These are phyloP conservation scores for Paramisgurnus dabryanus DNA, from an alignment of 2,113 vertebrate species.

Conservation along the genomic window DNA sequence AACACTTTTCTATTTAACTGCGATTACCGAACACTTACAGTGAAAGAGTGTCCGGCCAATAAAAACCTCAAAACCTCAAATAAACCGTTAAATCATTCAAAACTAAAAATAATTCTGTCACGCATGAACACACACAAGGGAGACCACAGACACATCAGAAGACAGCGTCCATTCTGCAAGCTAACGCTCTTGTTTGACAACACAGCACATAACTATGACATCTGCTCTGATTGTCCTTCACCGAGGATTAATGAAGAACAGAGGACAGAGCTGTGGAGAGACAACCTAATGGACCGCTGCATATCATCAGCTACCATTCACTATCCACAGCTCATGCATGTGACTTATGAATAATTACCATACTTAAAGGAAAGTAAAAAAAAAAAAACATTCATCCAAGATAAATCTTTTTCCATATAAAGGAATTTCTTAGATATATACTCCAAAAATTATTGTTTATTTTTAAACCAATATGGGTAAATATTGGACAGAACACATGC, in stretches of 20 bases:
- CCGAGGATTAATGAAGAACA: neutral
- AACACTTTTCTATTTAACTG: conserved; percentile 1
- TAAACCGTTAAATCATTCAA: neutral
- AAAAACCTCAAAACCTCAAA: neutral
- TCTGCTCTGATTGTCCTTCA: conserved; percentile 1
- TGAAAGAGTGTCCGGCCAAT: neutral
- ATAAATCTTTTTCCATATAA: conserved; percentile 27
- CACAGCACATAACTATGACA: neutral
- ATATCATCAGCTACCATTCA: neutral
- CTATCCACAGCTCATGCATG: conserved; percentile 11
- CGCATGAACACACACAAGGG: neutral
- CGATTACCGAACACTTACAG: neutral
- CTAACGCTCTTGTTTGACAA: conserved; percentile 7
- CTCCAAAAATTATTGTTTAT: too few relatives aligned
- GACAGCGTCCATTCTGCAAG: neutral
- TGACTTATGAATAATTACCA: conserved; percentile 51
- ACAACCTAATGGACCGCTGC: conserved; percentile 31
- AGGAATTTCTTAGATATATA: too few relatives aligned
- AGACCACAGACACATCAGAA: neutral
- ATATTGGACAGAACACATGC: too few relatives aligned
- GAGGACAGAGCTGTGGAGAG: conserved; percentile 6
- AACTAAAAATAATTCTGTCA: neutral
- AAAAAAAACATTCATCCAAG: conserved; percentile 39
- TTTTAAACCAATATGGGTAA: too few relatives aligned
- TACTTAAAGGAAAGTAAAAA: conserved; percentile 37